Evolutionary conservation across 2,797 vertebrate species (phyloP).

Genomic region (Pantherophis vulpinus): DNA sequence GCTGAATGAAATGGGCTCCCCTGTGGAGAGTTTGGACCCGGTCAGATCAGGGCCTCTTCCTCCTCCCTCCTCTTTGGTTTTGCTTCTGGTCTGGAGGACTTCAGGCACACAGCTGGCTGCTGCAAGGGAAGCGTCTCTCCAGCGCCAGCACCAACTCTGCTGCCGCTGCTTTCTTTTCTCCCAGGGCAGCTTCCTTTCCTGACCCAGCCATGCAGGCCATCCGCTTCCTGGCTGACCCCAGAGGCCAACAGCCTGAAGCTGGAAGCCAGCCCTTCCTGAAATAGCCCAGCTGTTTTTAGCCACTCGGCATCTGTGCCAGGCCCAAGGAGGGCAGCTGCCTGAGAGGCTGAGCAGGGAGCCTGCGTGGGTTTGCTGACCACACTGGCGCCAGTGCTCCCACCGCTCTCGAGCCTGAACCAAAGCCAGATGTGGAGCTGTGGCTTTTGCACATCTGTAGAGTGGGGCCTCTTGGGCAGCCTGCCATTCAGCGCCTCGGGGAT

Average conservation of each 20-base stretch:
- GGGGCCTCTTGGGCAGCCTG: slow-evolving; percentile 6
- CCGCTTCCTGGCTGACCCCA: background rate
- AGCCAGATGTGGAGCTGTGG: slow-evolving; percentile 30
- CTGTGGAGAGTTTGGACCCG: background rate
- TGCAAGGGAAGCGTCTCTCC: background rate
- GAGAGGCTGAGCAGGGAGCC: background rate
- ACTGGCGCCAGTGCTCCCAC: slow-evolving; percentile 66
- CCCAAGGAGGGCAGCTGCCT: slow-evolving; percentile 43
- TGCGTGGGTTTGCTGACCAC: slow-evolving; percentile 65
- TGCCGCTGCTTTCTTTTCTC: background rate
- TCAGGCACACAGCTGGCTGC: background rate
- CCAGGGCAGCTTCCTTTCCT: background rate
- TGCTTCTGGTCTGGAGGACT: background rate
- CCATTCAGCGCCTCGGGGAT: background rate
- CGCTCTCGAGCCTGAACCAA: slow-evolving; percentile 42
- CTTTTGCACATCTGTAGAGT: slow-evolving; percentile 5
- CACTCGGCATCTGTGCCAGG: slow-evolving; percentile 53
- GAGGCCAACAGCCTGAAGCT: slow-evolving; percentile 9
- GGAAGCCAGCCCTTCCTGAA: slow-evolving; percentile 42
- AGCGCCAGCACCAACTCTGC: background rate
- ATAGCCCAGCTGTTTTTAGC: slow-evolving; percentile 42
- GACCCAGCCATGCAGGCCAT: background rate
- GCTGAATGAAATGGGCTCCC: background rate
- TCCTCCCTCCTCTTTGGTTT: background rate
- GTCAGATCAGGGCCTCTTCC: background rate